Evolutionary conservation across 37 sponge, comb jelly and placozoan species (phyloP), one percentile per base, ranked within the genome.

Genomic region (Halichondria panicea): DNA sequence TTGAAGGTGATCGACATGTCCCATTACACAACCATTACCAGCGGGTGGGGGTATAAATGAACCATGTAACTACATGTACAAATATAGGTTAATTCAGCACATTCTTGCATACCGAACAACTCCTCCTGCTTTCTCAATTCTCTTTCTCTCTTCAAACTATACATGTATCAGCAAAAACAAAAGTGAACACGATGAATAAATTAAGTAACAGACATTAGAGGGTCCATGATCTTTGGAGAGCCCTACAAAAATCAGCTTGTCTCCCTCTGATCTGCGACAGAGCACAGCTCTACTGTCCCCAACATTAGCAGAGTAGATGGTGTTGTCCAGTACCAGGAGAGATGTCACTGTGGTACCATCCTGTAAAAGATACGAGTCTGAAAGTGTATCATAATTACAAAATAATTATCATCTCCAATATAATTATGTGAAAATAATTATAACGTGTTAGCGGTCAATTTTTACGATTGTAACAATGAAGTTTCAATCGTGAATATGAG

Each of bases 81-180:
- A n/a, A n/a, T n/a, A n/a, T n/a, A n/a, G n/a, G n/a, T n/a, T n/a
- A n/a, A n/a, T n/a, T n/a, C n/a, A n/a, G n/a, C n/a, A n/a, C n/a
- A n/a, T 11, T 7, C n/a, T n/a, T 35, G 8, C 70, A 43, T 56
- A 94, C 94, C 91, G 72, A 12, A 94, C 91, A 24, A 45, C 31
- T 24, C 94, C 94, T 38, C 94, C 94, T 75, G 84, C 64, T 53
- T 90, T 94, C 43, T 94, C 89, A 6, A 94, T 90, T 30, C 94
- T 77, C 55, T 72, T 82, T 36, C 94, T 77, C 63, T 94, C 94
- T 25, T 94, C 94, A 83, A 85, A 94, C 91, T 94, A 50, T 24
- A 66, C 8, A 22, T 37, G n/a, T n/a, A 73, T 42, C 22, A 69
- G 42, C 8, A 61, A 33, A 67, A 50, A 18, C 21, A 43, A 8